Evolutionary conservation across 2,797 vertebrate genomes (phyloP).

Genomic region (Coilia nasus): DNA sequence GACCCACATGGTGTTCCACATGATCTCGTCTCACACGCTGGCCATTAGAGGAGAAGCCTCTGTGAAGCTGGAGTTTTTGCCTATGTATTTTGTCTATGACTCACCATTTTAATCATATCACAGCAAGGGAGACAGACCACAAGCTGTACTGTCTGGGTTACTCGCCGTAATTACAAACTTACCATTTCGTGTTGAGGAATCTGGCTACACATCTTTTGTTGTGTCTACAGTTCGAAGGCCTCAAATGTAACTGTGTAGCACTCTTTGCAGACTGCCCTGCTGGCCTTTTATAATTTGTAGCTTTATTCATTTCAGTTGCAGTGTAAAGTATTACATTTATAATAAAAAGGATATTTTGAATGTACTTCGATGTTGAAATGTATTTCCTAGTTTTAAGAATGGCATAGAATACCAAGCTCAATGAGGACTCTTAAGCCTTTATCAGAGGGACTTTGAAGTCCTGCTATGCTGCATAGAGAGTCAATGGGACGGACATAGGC

Average conservation of each 20-base stretch:
- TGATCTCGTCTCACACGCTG: slow-evolving; percentile 53
- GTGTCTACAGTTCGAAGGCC: not conserved
- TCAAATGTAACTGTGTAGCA: not conserved
- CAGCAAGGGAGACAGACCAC: not conserved
- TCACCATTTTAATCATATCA: slow-evolving; percentile 14
- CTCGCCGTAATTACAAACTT: slow-evolving; percentile 13
- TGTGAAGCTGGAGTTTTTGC: not conserved
- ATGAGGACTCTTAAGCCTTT: not conserved
- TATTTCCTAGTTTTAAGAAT: not conserved
- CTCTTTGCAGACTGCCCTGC: not conserved
- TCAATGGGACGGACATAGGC: not conserved
- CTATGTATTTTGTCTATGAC: not conserved
- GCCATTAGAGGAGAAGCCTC: slow-evolving; percentile 12
- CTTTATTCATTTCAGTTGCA: not conserved
- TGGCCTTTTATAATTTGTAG: not conserved
- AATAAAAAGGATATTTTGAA: not conserved
- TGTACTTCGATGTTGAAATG: not conserved
- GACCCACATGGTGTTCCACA: slow-evolving; percentile 71
- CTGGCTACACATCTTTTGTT: not conserved
- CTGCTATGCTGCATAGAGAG: not conserved
- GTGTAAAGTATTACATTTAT: not conserved
- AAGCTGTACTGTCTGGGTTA: slow-evolving; percentile 9
- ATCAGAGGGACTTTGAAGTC: slow-evolving; percentile 9
- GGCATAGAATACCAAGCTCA: not conserved
- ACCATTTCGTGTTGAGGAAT: slow-evolving; percentile 2